These are phyloP conservation scores for Limonius californicus DNA, from an alignment of 1,140 invertebrate species.

Conservation along the genomic window DNA sequence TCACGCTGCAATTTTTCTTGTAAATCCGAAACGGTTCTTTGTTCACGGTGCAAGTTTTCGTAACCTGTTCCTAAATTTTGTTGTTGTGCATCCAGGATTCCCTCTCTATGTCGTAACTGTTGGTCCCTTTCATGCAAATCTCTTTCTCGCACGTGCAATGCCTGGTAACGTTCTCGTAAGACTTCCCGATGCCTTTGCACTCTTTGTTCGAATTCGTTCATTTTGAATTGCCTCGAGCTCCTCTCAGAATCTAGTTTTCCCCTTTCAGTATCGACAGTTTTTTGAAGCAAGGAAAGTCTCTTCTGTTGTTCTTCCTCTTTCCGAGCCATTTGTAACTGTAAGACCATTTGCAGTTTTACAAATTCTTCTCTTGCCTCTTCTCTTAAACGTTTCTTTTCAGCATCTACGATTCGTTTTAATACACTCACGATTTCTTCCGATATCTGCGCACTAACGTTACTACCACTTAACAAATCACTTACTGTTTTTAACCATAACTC, in stretches of 20 bases:
- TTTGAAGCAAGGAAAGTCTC: slow-evolving; percentile 27
- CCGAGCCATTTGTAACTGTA: background rate
- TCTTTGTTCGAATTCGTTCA: background rate
- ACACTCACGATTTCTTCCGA: background rate
- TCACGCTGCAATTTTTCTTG: no score
- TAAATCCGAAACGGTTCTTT: no score
- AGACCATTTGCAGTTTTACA: background rate
- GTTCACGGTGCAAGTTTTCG: no score
- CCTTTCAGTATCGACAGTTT: slow-evolving; percentile 7
- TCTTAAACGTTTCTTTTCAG: background rate
- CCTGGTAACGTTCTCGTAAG: background rate
- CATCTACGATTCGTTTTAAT: background rate
- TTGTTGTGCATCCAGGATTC: background rate
- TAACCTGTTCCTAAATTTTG: background rate
- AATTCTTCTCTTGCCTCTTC: background rate
- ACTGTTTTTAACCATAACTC: background rate
- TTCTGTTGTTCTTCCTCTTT: slow-evolving; percentile 23
- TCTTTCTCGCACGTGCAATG: background rate
- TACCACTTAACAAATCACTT: background rate
- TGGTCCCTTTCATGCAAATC: background rate
- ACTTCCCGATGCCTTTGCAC: background rate
- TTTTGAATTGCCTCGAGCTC: background rate
- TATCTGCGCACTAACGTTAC: background rate
- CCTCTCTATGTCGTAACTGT: background rate
- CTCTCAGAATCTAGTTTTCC: slow-evolving; percentile 9